Evolutionary conservation across 1,140 invertebrate genomes (phyloP), one percentile per base, ranked within the genome.

Genomic region (Lepidurus arcticus): DNA sequence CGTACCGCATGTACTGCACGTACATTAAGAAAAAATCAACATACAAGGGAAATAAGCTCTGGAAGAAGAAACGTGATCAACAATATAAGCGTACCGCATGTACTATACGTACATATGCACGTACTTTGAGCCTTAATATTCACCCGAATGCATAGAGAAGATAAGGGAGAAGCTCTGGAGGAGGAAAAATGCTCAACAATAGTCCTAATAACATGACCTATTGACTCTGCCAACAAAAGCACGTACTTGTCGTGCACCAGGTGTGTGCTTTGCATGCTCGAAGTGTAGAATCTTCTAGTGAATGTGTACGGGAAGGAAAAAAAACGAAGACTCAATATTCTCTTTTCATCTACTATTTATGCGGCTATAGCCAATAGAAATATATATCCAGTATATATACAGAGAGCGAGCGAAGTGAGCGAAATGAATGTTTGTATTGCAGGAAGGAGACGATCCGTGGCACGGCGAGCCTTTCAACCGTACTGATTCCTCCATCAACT

Each of bases 351-450:
- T 34, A 34, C 2, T 34, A 34, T 34, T 34, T 34, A 3, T 34
- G 34, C 34, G 2, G 34, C 53, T 65, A 65, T 21, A 16, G 53
- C 8, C 13, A 34, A 34, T 34, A 34, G 34, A 34, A 34, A 34
- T 34, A 34, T 34, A 34, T 3, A 4, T 34, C 34, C 34, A 34
- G 34, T 34, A 65, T 65, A 21, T 65, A 65, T 10, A 5, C 3
- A 65, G n/a, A 65, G 6, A 65, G 53, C 7, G 10, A 47, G 10
- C 1, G 45, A 16, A 16, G 45, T 47, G 45, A 34, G 34, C 34
- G 53, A 65, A n/a, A 65, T 65, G 53, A 65, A 65, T 65, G 53
- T 65, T 65, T 65, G 13, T 65, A 21, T 65, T 65, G 53, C 53
- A 65, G 53, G 53, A 65, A n/a, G 53, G n/a, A 7, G 53, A 65